Evolutionary conservation across 2,797 vertebrate species (phyloP), one percentile per base, ranked within the genome.

Genomic region (Falco peregrinus): DNA sequence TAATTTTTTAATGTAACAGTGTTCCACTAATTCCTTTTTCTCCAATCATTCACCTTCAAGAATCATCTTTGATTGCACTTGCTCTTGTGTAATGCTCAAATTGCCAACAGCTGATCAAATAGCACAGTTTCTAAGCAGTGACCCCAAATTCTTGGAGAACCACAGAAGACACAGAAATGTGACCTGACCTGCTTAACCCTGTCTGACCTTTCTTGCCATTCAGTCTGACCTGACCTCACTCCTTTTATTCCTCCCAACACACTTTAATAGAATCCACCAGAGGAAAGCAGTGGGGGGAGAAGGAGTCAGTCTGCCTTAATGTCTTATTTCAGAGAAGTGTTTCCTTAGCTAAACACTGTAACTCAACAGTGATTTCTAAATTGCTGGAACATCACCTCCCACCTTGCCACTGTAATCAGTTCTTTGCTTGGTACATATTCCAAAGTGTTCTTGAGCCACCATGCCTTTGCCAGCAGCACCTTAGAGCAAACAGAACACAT

Each of bases 101-200:
- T 98, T 98, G 96, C 97, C 97, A 97, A 92, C 97, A 97, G 98
- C 98, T 98, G 98, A 98, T 98, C 97, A 98, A 98, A 98, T 84
- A 98, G 95, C 89, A 53, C 71, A 88, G 57, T 94, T 97, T 85
- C 80, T 47, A 74, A 95, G 93, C 89, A 87, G 89, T 93, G 96
- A 97, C 96, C 97, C 94, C 79, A 75, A 24, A 95, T 93, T 71
- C 74, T 80, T 92, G 79, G 82, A 96, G 97, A 97, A 73, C 93
- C 84, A 57, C n/a, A 95, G 95, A 96, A 96, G 92, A 95, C 95
- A 91, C 87, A 97, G 96, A 93, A 89, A 86, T 73, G 92, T 64
- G 96, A 96, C 96, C 97, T 96, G 97, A 96, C 97, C 96, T 79
- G 94, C 90, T 95, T 93, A 96, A 97, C 95, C 96, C 95, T 60